Conservation (phyloP, 2,113 vertebrate species). For the Colistium nudipinnis region DNA sequence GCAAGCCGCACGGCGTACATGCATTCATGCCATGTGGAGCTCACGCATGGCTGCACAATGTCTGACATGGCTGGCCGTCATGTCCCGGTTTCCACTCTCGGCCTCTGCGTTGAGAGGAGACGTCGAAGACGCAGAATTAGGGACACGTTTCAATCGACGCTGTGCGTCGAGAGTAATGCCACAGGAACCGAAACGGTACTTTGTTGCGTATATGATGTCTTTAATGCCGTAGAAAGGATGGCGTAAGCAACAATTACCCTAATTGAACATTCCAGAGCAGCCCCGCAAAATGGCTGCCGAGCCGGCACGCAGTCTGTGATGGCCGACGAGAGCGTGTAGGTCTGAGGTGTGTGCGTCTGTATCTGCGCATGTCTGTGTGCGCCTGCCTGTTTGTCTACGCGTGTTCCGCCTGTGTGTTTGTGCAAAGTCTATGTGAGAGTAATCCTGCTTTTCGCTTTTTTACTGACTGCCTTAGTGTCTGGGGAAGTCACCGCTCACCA, state of each 20-base stretch:
- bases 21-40: slow-evolving; percentile 50
- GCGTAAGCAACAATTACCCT: slow-evolving; percentile 68
- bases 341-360: slow-evolving; percentile 66
- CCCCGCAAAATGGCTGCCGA: slow-evolving; percentile 80
- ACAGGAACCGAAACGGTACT: background rate
- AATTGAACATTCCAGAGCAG: slow-evolving; percentile 76
- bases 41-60: slow-evolving; percentile 58
- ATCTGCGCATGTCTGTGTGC: slow-evolving; percentile 32
- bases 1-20: slow-evolving; percentile 24
- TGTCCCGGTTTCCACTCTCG: slow-evolving; percentile 35
- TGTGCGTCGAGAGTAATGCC: background rate
- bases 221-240: slow-evolving; percentile 16
- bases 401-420: slow-evolving; percentile 17
- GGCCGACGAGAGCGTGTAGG: slow-evolving; percentile 75
- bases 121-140: background rate
- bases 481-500: slow-evolving; percentile 44
- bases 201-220: slow-evolving; percentile 10
- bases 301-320: slow-evolving; percentile 74
- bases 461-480: slow-evolving; percentile 51
- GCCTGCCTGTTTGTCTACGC: slow-evolving; percentile 11
- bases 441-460: slow-evolving; percentile 55
- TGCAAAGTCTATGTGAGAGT: slow-evolving; percentile 37
- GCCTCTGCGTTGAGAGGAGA: slow-evolving; percentile 26
- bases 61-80: slow-evolving; percentile 30
- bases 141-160: slow-evolving; percentile 2